phyloP scores from a whole-genome alignment of 2,113 vertebrate genomes.

The Labeo catla region DNA sequence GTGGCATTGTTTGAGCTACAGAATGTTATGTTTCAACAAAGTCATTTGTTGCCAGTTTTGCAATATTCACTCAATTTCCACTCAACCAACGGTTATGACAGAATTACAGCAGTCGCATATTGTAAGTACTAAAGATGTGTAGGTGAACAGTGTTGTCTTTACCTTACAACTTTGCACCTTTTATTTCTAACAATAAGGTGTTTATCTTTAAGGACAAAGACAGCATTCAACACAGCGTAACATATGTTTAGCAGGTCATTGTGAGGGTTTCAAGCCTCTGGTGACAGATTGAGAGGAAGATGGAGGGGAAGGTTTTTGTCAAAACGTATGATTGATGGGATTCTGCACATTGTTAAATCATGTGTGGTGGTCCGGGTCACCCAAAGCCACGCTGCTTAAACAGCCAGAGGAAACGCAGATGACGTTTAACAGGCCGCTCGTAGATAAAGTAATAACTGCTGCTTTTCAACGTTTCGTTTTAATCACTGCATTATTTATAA shows the following conservation, averaged over 20 bases:
- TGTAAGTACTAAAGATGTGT: not conserved
- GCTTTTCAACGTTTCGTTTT: not conserved
- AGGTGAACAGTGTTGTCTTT: not conserved
- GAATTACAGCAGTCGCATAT: not conserved
- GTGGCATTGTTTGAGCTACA: not conserved
- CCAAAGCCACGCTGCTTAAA: not conserved
- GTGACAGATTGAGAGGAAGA: constrained; percentile 10
- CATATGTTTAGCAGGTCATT: constrained; percentile 10
- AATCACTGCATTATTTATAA: constrained; percentile 21
- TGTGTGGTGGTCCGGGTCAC: not conserved
- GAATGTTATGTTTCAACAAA: not conserved
- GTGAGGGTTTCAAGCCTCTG: constrained; percentile 22
- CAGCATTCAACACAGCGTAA: not conserved
- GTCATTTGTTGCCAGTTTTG: not conserved
- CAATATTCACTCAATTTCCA: not conserved
- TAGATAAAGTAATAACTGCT: constrained; percentile 47
- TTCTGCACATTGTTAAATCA: constrained; percentile 41
- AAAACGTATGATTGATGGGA: constrained; percentile 29
- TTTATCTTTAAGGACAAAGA: constrained; percentile 21
- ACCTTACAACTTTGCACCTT: not conserved
- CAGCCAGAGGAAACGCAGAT: constrained; percentile 50
- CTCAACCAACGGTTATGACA: not conserved
- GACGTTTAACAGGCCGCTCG: constrained; percentile 40
- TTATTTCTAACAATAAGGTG: not conserved
- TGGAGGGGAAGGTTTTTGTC: constrained; percentile 22